Percentiles rank a stretch among this genome's conserved stretches.
Conservation (phyloP, 2,113 vertebrate species). For the Macquaria ambigua region DNA sequence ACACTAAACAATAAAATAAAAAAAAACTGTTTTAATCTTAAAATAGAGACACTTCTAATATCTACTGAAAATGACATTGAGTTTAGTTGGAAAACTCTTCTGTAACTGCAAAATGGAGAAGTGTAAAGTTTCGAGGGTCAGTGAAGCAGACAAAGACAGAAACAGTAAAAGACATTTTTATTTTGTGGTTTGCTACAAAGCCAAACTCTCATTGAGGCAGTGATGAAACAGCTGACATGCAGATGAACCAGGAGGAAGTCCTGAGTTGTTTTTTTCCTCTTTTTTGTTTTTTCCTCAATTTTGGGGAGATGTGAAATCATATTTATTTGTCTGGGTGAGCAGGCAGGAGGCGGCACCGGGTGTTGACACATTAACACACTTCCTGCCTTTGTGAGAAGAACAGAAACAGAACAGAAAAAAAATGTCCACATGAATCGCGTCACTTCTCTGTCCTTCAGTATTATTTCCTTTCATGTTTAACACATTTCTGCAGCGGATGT, state of each 20-base stretch:
- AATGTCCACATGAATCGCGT: background rate
- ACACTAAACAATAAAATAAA: too few species aligned
- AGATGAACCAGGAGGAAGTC: background rate
- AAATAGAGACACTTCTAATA: background rate
- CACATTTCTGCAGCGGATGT: background rate
- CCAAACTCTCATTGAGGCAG: background rate
- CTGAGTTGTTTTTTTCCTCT: background rate
- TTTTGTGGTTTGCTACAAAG: background rate
- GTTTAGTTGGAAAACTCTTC: background rate
- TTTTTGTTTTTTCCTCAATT: background rate
- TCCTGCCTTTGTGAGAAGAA: constrained; percentile 11
- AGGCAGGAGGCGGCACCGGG: background rate
- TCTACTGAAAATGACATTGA: background rate
- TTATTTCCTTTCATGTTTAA: background rate
- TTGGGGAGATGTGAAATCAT: background rate
- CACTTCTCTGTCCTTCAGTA: background rate
- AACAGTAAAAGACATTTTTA: background rate
- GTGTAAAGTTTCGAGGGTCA: background rate
- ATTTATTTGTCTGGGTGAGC: background rate
- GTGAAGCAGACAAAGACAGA: too few species aligned
- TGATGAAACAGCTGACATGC: background rate
- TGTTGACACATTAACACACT: constrained; percentile 13
- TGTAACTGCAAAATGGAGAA: background rate
- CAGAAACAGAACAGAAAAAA: background rate
- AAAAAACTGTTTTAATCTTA: background rate